A percentile compares a stretch with the other conserved stretches of the same genome.
Conservation (phyloP, 1,140 invertebrate genomes). For the Oncopeltus fasciatus region DNA sequence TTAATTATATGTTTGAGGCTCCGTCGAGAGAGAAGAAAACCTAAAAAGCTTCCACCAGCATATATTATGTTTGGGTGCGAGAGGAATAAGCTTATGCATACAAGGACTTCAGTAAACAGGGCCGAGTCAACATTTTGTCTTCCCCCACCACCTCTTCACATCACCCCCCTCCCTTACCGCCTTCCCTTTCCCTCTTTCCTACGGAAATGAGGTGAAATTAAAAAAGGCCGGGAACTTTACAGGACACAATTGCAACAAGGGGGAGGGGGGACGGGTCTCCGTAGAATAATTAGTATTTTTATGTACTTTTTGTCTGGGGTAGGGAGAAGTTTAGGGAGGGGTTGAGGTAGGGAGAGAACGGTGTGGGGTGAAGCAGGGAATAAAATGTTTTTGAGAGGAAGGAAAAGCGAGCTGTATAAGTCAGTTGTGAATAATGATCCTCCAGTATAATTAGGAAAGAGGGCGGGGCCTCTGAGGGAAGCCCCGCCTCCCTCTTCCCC, state of each 20-base stretch:
- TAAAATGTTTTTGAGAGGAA: slow-evolving; percentile 12
- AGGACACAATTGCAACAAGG: slow-evolving; percentile 9
- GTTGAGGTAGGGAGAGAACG: not conserved
- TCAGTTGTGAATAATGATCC: slow-evolving; percentile 11
- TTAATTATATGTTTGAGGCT: slow-evolving; percentile 9
- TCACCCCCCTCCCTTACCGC: not conserved
- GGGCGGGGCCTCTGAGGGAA: not conserved
- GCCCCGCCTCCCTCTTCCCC: not conserved
- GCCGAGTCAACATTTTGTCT: slow-evolving; percentile 1
- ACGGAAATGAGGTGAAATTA: slow-evolving; percentile 8
- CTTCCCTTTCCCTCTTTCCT: not conserved
- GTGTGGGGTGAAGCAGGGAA: not conserved
- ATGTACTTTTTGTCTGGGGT: slow-evolving; percentile 7
- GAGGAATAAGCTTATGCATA: slow-evolving; percentile 8
- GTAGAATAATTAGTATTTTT: slow-evolving; percentile 13
- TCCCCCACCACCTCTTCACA: not conserved
- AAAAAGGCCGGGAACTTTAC: not conserved
- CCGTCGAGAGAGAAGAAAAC: not conserved
- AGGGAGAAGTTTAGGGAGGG: not conserved
- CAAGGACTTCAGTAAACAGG: slow-evolving; percentile 5
- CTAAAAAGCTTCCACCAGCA: not conserved
- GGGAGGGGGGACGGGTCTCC: not conserved
- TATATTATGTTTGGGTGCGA: slow-evolving; percentile 1
- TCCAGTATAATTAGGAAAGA: not conserved
- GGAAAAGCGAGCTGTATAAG: slow-evolving; percentile 11